Evolutionary conservation across 2,797 vertebrate genomes (phyloP).

Genomic region (Saxicola maurus): DNA sequence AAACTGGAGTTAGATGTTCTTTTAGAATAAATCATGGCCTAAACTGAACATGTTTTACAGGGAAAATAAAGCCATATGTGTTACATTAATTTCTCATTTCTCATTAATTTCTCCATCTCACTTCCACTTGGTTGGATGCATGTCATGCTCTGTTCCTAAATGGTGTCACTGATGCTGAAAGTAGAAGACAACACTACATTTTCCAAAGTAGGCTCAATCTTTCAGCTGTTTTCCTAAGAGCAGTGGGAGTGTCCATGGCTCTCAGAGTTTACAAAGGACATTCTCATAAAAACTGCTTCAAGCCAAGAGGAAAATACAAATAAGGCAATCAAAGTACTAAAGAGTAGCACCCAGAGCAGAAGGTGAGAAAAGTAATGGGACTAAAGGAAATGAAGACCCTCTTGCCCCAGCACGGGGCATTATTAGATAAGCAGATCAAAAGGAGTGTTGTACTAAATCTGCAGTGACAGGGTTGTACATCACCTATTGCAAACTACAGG

Average conservation of each 20-base stretch:
- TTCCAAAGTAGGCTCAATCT: background rate
- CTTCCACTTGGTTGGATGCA: background rate
- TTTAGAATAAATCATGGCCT: conserved; percentile 51
- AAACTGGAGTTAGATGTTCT: conserved; percentile 55
- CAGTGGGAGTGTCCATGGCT: background rate
- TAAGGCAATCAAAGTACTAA: background rate
- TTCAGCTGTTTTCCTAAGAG: background rate
- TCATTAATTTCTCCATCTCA: background rate
- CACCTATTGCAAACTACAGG: background rate
- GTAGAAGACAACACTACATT: background rate
- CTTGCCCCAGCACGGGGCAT: background rate
- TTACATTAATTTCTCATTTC: conserved; percentile 47
- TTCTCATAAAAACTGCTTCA: background rate
- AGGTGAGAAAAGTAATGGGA: background rate
- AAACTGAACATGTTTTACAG: conserved; percentile 56
- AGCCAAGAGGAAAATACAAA: background rate
- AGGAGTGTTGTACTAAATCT: background rate
- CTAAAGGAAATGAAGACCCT: background rate
- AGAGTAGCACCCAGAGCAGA: background rate
- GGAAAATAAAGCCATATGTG: conserved; percentile 61
- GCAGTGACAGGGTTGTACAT: background rate
- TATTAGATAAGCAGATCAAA: background rate
- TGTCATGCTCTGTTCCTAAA: background rate
- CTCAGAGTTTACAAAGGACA: background rate
- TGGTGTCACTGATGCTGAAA: background rate